Conservation (phyloP, 2,113 vertebrate genomes). For the Colius striatus region DNA sequence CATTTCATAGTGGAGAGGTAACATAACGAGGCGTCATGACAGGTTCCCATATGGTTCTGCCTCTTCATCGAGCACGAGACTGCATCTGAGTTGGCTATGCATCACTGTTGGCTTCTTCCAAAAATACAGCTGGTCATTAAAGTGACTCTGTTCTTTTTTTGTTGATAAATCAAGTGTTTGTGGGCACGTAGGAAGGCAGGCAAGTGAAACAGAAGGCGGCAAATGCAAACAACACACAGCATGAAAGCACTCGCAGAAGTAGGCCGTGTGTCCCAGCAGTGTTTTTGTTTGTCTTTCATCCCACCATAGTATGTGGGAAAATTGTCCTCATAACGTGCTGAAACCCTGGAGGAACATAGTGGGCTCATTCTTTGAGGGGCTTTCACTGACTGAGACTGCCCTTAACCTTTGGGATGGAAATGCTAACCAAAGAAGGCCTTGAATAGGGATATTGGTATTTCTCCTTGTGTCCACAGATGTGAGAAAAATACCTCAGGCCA, state of each 20-base stretch:
- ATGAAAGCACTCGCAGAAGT: not conserved
- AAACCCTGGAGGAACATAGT: not conserved
- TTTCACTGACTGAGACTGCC: not conserved
- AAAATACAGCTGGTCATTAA: constrained; percentile 9
- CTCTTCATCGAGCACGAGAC: not conserved
- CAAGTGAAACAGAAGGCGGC: not conserved
- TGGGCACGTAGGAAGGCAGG: not conserved
- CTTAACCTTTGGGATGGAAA: not conserved
- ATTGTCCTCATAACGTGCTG: not conserved
- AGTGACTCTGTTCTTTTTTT: not conserved
- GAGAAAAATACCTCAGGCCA: constrained; percentile 25
- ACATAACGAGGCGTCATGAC: not conserved
- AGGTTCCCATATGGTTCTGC: constrained; percentile 17
- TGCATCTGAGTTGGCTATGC: not conserved
- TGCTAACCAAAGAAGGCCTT: not conserved
- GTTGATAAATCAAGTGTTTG: not conserved
- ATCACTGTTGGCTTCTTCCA: not conserved
- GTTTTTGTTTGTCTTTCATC: not conserved
- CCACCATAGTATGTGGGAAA: not conserved
- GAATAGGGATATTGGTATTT: not conserved
- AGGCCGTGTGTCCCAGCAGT: not conserved
- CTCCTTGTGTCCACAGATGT: not conserved
- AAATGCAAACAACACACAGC: not conserved
- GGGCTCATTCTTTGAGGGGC: not conserved
- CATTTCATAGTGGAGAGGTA: not conserved